phyloP scores from a whole-genome alignment of 2,888 invertebrate genomes.

The Clitarchus hookeri region DNA sequence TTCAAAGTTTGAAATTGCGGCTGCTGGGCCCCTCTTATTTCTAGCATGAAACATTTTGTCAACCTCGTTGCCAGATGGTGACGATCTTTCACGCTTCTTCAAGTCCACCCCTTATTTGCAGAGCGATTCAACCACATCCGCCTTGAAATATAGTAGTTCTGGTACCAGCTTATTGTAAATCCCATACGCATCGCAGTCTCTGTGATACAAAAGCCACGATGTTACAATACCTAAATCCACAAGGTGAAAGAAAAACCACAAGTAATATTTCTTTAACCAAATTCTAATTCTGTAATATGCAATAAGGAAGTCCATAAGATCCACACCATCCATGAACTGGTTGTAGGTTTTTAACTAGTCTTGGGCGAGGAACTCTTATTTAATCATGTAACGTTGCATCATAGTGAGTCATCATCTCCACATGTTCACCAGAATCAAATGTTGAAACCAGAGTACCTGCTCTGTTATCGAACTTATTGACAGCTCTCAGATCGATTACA shows the following conservation, averaged over 20 bases:
- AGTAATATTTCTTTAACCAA: neutral
- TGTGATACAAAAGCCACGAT: neutral
- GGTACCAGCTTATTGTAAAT: neutral
- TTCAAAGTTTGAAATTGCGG: neutral
- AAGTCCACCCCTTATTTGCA: neutral
- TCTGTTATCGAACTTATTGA: too few species aligned
- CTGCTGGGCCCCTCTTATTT: neutral
- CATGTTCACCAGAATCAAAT: too few species aligned
- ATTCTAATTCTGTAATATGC: neutral
- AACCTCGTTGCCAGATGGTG: neutral
- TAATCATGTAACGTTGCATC: neutral
- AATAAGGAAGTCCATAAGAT: neutral
- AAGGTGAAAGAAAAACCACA: neutral
- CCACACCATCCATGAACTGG: conserved; percentile 1
- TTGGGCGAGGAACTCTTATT: neutral
- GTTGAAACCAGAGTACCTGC: neutral
- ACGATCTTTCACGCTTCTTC: too few species aligned
- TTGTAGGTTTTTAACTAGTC: neutral
- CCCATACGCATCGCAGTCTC: neutral
- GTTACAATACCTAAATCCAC: neutral
- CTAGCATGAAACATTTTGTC: neutral
- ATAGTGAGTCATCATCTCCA: too few species aligned
- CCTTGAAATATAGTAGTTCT: neutral
- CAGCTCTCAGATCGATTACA: neutral
- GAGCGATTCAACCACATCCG: neutral